phyloP scores from a whole-genome alignment of 2,888 invertebrate genomes.

The Zaprionus obscuricornis region DNA sequence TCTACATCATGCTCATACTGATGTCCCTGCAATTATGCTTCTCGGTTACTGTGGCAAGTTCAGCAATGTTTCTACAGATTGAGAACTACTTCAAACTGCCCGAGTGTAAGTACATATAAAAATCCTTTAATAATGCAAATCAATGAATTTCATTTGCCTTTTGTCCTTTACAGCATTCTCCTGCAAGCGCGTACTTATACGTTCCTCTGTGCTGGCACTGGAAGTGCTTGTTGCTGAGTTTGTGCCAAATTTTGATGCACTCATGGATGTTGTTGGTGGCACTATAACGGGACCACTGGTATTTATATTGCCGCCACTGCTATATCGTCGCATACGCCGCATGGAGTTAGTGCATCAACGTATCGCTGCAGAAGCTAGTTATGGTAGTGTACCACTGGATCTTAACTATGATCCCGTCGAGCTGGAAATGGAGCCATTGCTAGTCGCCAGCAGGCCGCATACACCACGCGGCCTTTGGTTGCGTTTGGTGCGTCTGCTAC shows the following conservation, averaged over 20 bases:
- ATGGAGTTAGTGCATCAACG: constrained; percentile 83
- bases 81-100: constrained; percentile 90
- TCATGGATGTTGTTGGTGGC: constrained; percentile 94
- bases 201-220: constrained; percentile 88
- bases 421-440: constrained; percentile 57
- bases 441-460: constrained; percentile 38
- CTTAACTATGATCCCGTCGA: constrained; percentile 78
- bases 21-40: constrained; percentile 91
- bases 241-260: constrained; percentile 92
- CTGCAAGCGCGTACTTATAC: constrained; percentile 88
- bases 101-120: constrained; percentile 85
- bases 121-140: not conserved
- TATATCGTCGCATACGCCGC: constrained; percentile 88
- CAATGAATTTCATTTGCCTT: too few species aligned
- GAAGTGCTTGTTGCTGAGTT: constrained; percentile 91
- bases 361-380: constrained; percentile 78
- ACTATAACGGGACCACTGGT: constrained; percentile 92
- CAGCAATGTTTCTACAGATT: constrained; percentile 91
- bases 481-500: constrained; percentile 57
- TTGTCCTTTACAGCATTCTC: constrained; percentile 87
- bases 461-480: constrained; percentile 58
- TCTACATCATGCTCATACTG: constrained; percentile 88
- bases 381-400: constrained; percentile 80
- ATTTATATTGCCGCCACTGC: constrained; percentile 92
- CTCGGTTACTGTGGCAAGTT: constrained; percentile 90